Base-by-base conservation (phyloP, 2,797 vertebrate species). In the Cuculus canorus region DNA sequence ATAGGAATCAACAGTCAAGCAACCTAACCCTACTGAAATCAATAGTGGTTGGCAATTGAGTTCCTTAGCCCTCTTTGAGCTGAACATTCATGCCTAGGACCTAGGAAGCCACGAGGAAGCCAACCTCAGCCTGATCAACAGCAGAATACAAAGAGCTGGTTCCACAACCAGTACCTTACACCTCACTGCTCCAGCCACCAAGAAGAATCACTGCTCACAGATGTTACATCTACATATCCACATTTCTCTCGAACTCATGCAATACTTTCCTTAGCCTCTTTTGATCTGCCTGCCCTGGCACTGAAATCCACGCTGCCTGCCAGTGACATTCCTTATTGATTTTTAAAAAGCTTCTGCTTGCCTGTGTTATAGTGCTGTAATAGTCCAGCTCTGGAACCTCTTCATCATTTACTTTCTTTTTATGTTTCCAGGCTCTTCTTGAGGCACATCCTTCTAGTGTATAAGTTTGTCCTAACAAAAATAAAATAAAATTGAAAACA, bases 261-360 rank as follows among this genome's bases (percentile, higher is more conserved):
- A 53, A 5, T 33, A 30, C 39, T 43, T 82, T 39, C 17, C 60
- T 54, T 88, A 69, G 50, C 30, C 60, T 60, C 28, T 92, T 82
- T 35, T 75, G 83, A 59, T 69, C 70, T 60, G 59, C 65, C 57
- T 85, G 3, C 33, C 53, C 86, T 85, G 90, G 88, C 45, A 3
- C 77, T 66, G 70, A 48, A 54, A 63, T 22, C 63, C 52, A 17
- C 64, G 9, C 11, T 54, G n/a, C 5, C n/a, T 91, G 86, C 85
- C 90, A 76, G 63, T 71, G 70, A 86, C 88, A 88, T 65, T 94
- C 81, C 76, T 65, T 73, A 94, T 45, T 76, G 95, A 95, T 94
- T 96, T 91, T 92, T 95, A 92, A 93, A 92, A 95, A 94, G 82
- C 90, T 95, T 82, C 77, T 91, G 28, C 59, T 78, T 88, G 37